A percentile compares a stretch with the other conserved stretches of the same genome.
phyloP scores from a whole-genome alignment of 2,113 vertebrate genomes.

The human (Homo sapiens) region GRCh38 chr5:28489501-28490000 shows the following conservation, averaged over 20 bases:
- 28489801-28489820: background rate
- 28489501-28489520: background rate
- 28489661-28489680: background rate
- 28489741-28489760: background rate
- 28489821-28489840: rapidly evolving
- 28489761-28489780: background rate
- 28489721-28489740: background rate
- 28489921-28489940: background rate
- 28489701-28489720: background rate
- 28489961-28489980: rapidly evolving
- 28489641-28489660: background rate
- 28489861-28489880: background rate
- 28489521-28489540: no score
- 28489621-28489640: background rate
- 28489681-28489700: background rate
- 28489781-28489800: background rate
- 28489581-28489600: background rate
- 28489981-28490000: rapidly evolving
- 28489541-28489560: background rate
- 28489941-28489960: background rate
- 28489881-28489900: background rate
- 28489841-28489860: background rate
- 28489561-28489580: background rate
- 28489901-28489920: no score
- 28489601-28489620: background rate